Evolutionary conservation across 2,888 invertebrate genomes (phyloP).

Genomic region (Cheiracanthium punctorium): DNA sequence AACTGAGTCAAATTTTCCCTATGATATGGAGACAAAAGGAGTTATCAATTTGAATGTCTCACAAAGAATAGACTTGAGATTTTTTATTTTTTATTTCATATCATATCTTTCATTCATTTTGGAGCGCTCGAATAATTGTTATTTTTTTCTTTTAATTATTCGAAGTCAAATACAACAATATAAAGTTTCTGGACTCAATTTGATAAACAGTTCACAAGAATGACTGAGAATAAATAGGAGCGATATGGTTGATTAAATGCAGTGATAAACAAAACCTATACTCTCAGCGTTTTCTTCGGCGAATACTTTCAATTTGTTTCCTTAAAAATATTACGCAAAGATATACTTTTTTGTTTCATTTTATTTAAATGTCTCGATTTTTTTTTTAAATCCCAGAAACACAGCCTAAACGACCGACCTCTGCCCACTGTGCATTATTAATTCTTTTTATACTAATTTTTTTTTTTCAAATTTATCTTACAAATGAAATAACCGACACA

Average conservation of each 20-base stretch:
- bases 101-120: constrained; percentile 14
- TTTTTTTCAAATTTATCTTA: constrained; percentile 1
- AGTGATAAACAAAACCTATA: constrained; percentile 63
- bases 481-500: constrained; percentile 20
- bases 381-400: constrained; percentile 48
- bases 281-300: constrained; percentile 20
- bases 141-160: no score
- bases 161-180: constrained; percentile 63
- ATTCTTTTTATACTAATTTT: background rate
- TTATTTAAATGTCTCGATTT: background rate
- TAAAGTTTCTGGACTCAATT: constrained; percentile 65
- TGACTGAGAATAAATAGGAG: constrained; percentile 60
- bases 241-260: constrained; percentile 70
- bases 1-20: constrained; percentile 59
- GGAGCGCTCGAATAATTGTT: constrained; percentile 56
- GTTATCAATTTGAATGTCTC: constrained; percentile 55
- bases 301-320: constrained; percentile 7
- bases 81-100: constrained; percentile 17
- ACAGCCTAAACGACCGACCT: background rate
- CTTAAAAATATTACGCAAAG: constrained; percentile 54
- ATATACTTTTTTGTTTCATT: constrained; percentile 1
- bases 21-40: constrained; percentile 69
- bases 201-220: constrained; percentile 62
- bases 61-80: constrained; percentile 54
- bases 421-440: constrained; percentile 16